These are phyloP conservation scores for Ara ararauna DNA, from an alignment of 2,797 vertebrate species.

Conservation along the genomic window DNA sequence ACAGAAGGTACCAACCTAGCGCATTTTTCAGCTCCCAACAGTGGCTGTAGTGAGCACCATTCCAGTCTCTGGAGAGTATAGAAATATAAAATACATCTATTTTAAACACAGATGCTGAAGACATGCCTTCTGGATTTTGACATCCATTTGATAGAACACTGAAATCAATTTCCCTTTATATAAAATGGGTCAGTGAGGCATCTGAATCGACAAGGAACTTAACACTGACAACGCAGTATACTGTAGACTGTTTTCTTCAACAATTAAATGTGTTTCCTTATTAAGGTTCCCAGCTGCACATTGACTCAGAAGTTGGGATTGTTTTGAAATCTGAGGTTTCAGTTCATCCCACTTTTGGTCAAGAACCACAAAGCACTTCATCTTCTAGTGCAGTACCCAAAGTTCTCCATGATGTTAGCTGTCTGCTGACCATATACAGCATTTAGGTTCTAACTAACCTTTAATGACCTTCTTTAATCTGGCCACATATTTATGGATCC, in stretches of 20 bases:
- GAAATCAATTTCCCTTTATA: background rate
- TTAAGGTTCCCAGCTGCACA: background rate
- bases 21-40: background rate
- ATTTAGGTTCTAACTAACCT: background rate
- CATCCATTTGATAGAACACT: background rate
- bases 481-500: background rate
- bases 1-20: background rate
- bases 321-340: background rate
- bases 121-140: background rate
- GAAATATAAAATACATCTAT: background rate
- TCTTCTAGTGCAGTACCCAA: background rate
- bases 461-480: background rate
- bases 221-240: background rate
- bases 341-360: background rate
- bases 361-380: background rate
- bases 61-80: background rate
- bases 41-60: background rate
- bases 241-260: background rate
- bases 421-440: background rate
- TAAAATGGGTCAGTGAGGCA: background rate
- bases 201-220: background rate
- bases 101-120: constrained; percentile 13
- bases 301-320: background rate
- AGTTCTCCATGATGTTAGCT: background rate
- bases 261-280: background rate